These are phyloP conservation scores for Lagocephalus sceleratus DNA, from an alignment of 2,797 vertebrate species.

Conservation along the genomic window DNA sequence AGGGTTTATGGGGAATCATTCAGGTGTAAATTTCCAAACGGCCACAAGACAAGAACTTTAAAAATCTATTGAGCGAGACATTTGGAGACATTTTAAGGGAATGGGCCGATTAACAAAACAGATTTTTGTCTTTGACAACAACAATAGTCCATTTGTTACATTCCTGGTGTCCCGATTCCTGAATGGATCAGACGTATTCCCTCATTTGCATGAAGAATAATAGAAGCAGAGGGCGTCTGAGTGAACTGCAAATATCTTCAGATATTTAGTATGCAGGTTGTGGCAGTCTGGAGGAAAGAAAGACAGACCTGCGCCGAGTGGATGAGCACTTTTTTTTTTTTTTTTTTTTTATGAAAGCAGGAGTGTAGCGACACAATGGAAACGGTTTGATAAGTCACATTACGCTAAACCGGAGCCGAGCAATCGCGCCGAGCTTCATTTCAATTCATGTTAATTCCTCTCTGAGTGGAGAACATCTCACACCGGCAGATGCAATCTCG, in stretches of 20 bases:
- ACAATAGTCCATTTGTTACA: too few species aligned
- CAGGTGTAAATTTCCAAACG: conserved; percentile 31
- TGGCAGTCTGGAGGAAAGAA: conserved; percentile 25
- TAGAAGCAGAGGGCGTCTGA: conserved; percentile 24
- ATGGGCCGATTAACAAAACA: too few species aligned
- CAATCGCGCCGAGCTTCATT: conserved; percentile 48
- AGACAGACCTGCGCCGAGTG: conserved; percentile 45
- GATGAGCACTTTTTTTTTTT: conserved; percentile 58
- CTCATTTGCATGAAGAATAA: conserved; percentile 12
- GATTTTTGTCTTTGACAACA: too few species aligned
- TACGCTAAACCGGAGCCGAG: conserved; percentile 43
- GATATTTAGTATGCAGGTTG: conserved; percentile 44
- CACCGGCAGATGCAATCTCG: conserved; percentile 47
- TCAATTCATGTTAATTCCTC: conserved; percentile 63
- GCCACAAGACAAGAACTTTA: conserved; percentile 8
- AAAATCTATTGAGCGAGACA: neutral
- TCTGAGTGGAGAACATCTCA: conserved; percentile 38
- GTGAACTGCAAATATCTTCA: conserved; percentile 34
- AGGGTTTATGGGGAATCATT: conserved; percentile 17
- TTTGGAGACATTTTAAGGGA: too few species aligned
- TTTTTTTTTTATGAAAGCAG: conserved; percentile 52
- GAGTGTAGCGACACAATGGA: conserved; percentile 67
- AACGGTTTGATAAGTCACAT: conserved; percentile 61
- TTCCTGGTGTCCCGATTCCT: too few species aligned
- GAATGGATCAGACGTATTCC: too few species aligned